phyloP scores from a whole-genome alignment of 2,113 vertebrate genomes.

The Myotis lucifugus region DNA sequence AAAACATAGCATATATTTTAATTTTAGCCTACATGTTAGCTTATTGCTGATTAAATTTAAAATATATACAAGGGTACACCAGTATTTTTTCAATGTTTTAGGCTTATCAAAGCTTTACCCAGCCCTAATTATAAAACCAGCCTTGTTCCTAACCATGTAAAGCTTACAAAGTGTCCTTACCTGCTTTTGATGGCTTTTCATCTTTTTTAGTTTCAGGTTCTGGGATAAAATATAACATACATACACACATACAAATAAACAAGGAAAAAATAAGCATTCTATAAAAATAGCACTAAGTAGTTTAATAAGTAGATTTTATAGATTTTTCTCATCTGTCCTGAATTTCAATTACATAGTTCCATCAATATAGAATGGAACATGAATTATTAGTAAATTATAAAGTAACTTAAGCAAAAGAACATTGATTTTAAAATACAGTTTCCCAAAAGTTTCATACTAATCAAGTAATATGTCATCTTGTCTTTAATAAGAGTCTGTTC shows the following conservation, averaged over 20 bases:
- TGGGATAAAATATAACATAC: slow-evolving; percentile 44
- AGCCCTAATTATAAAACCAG: background rate
- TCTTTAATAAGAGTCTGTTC: background rate
- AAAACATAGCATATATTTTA: background rate
- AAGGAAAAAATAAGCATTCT: background rate
- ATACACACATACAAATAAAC: background rate
- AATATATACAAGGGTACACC: background rate
- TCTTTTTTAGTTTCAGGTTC: slow-evolving; percentile 63
- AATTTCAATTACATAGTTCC: background rate
- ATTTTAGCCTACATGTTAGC: background rate
- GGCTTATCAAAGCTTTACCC: background rate
- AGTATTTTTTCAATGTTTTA: background rate
- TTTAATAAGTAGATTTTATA: background rate
- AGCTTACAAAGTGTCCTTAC: background rate
- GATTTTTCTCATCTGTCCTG: background rate
- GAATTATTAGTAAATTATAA: background rate
- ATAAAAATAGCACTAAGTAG: background rate
- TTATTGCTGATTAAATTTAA: background rate
- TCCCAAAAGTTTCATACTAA: background rate
- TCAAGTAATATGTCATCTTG: background rate
- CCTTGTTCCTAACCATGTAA: background rate
- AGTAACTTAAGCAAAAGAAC: background rate
- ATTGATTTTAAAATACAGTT: slow-evolving; percentile 7
- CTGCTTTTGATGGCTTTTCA: slow-evolving; percentile 59
- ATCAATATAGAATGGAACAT: background rate